phyloP scores from a whole-genome alignment of 30 jellyfish, hydroid and myxozoan genomes.

The Turritopsis rubra region DNA sequence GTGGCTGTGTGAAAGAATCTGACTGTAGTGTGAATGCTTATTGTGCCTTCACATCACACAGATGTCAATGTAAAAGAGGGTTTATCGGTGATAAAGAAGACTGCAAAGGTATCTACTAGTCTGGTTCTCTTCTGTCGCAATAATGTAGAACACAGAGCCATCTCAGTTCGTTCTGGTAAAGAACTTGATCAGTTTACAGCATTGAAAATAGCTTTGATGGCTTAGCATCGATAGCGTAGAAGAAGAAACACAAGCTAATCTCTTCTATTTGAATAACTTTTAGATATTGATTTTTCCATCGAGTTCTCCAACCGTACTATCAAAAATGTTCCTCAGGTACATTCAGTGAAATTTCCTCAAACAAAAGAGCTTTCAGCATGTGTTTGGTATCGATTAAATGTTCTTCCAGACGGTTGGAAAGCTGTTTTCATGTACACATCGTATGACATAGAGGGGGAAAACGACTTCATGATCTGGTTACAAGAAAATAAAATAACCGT shows the following conservation, averaged over 20 bases:
- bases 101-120: background rate
- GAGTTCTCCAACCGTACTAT: background rate
- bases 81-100: background rate
- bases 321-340: background rate
- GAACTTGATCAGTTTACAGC: too few relatives aligned
- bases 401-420: background rate
- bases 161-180: too few relatives aligned
- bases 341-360: background rate
- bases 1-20: background rate
- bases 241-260: background rate
- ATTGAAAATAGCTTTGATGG: too few relatives aligned
- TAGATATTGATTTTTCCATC: background rate
- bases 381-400: background rate
- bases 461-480: background rate
- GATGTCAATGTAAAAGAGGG: background rate
- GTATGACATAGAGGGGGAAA: background rate
- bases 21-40: background rate
- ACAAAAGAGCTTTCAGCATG: background rate
- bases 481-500: background rate
- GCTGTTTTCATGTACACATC: background rate
- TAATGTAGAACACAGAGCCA: too few relatives aligned
- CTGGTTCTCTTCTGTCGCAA: background rate
- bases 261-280: background rate
- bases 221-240: too few relatives aligned
- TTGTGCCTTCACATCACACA: background rate